Base-by-base conservation (phyloP, 2,888 invertebrate species). In the Unio delphinus region DNA sequence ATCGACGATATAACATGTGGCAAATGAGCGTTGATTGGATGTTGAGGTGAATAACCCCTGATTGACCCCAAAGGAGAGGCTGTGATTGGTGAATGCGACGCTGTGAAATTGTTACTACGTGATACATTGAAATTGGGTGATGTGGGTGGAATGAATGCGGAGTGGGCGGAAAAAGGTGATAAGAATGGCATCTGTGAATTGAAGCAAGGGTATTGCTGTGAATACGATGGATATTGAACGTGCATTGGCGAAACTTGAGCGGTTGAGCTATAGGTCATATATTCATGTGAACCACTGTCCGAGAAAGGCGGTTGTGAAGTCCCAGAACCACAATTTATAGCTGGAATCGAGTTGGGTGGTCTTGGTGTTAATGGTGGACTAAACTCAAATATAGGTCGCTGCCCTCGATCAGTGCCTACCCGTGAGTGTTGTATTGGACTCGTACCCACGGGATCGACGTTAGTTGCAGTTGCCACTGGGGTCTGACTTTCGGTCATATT, bases 161-260 rank as follows among this genome's bases (percentile, higher is more conserved):
- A 67, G 64, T 81, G 76, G 81, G 78, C 77, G 80, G 82, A 78
- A 69, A 67, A 78, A 58, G 83, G 80, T 65, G 82, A 78, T 57
- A 83, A 70, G 65, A 81, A 79, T 56, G 80, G 77, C 74, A 84
- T 76, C 63, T 70, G 80, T 56, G 45, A 45, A 66, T 67, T 57
- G 64, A 45, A 45, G 45, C 45, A 45, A 15, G 45, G 45, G 72
- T 69, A 76, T 64, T 66, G 75, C 66, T 73, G 80, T 64, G 70
- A 61, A 63, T 74, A 79, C 23, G 72, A 74, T 60, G 69, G 58
- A 59, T 75, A 79, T 23, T 77, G 70, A 69, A 74, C 73, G 65
- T 75, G 76, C 71, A 76, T 64, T 64, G 77, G 76, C 59, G 75
- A 73, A 69, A 73, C 71, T 74, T 74, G 79, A 74, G 80, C 78